Conservation (phyloP, 1,140 invertebrate genomes). For the Calliphora vicina region DNA sequence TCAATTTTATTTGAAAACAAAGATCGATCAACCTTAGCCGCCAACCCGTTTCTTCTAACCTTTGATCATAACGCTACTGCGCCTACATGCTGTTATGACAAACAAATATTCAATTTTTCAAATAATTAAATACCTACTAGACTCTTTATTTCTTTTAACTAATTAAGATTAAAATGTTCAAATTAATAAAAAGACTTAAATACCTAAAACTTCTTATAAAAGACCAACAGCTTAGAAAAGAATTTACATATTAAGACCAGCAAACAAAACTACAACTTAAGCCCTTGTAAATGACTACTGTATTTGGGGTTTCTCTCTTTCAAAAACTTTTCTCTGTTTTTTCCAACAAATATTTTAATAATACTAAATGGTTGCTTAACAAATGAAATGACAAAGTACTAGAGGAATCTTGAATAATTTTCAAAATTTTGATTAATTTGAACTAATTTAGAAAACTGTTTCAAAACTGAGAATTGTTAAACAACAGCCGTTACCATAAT, state of each 20-base stretch:
- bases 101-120: background rate
- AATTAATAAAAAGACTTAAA: conserved; percentile 3
- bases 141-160: background rate
- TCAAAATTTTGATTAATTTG: background rate
- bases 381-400: too few species aligned
- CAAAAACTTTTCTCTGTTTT: too few species aligned
- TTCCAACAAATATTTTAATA: too few species aligned
- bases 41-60: background rate
- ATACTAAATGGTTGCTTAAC: too few species aligned
- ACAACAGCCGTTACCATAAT: background rate
- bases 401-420: too few species aligned
- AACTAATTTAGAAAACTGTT: background rate
- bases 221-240: background rate
- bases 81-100: background rate
- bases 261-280: background rate
- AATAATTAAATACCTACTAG: background rate
- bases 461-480: too few species aligned
- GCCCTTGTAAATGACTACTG: background rate
- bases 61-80: background rate
- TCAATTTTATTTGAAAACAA: too few species aligned
- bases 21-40: too few species aligned
- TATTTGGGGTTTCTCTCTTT: background rate
- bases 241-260: background rate
- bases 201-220: background rate
- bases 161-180: conserved; percentile 25